Evolutionary conservation across 2,113 vertebrate genomes (phyloP).

Genomic region (Corythornis madagascariensis): DNA sequence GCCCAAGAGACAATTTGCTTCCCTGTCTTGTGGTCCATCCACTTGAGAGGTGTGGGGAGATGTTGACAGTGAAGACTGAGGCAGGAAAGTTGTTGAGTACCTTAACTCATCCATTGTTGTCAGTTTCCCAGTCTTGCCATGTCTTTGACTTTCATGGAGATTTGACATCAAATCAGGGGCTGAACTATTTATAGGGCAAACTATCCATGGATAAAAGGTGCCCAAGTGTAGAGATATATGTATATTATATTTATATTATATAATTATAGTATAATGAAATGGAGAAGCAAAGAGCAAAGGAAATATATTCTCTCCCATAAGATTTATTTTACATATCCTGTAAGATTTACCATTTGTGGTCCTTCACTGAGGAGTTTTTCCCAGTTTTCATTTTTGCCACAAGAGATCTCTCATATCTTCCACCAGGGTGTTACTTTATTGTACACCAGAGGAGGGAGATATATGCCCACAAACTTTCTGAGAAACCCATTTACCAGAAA

Average conservation of each 20-base stretch:
- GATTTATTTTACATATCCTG: not conserved
- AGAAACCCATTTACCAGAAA: constrained; percentile 22
- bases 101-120: not conserved
- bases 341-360: not conserved
- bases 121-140: not conserved
- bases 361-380: not conserved
- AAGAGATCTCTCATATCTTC: not conserved
- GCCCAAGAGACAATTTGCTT: not conserved
- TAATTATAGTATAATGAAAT: not conserved
- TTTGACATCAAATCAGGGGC: not conserved
- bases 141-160: not conserved
- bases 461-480: constrained; percentile 8
- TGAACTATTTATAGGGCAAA: not conserved
- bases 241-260: not conserved
- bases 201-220: not conserved
- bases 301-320: not conserved
- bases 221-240: not conserved
- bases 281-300: not conserved
- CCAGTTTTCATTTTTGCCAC: not conserved
- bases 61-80: not conserved
- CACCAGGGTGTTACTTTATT: constrained; percentile 43
- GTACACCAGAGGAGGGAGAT: constrained; percentile 25
- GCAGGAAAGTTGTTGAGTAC: not conserved
- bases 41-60: not conserved
- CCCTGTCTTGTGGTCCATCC: not conserved